These are phyloP conservation scores for Heliconius congener DNA, from an alignment of 1,140 invertebrate species.

Conservation along the genomic window DNA sequence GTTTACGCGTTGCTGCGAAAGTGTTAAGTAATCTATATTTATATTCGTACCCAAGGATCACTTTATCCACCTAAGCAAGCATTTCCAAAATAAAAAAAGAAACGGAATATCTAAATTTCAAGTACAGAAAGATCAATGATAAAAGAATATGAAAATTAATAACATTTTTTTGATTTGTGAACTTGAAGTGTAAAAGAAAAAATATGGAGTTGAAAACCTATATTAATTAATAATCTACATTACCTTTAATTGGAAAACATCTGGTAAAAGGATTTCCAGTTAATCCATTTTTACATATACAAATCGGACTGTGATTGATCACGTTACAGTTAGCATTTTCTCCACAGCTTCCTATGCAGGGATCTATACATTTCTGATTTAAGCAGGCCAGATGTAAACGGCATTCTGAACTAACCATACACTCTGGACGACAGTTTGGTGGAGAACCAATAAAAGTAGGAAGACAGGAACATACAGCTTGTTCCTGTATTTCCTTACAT, in stretches of 20 bases:
- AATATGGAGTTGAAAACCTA: neutral
- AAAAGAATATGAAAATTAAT: too few species aligned
- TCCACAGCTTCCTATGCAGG: constrained; percentile 88
- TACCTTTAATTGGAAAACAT: constrained; percentile 84
- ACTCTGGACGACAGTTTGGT: constrained; percentile 87
- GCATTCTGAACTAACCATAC: constrained; percentile 88
- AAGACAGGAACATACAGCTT: constrained; percentile 87
- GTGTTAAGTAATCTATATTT: neutral
- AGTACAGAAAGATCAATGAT: neutral
- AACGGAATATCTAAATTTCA: neutral
- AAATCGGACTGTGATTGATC: constrained; percentile 89
- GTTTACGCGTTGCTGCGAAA: too few species aligned
- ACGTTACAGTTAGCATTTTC: constrained; percentile 89
- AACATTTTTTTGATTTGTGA: neutral
- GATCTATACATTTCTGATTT: constrained; percentile 85
- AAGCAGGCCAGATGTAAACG: constrained; percentile 84
- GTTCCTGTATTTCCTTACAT: constrained; percentile 85
- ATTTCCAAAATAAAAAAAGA: too few species aligned
- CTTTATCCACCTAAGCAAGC: neutral
- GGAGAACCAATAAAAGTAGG: constrained; percentile 87
- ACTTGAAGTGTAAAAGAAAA: neutral
- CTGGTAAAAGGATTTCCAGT: constrained; percentile 87
- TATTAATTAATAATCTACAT: neutral
- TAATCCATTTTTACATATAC: constrained; percentile 84
- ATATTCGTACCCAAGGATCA: neutral